phyloP scores from a whole-genome alignment of 2,113 vertebrate species.

The Ailuropoda melanoleuca region DNA sequence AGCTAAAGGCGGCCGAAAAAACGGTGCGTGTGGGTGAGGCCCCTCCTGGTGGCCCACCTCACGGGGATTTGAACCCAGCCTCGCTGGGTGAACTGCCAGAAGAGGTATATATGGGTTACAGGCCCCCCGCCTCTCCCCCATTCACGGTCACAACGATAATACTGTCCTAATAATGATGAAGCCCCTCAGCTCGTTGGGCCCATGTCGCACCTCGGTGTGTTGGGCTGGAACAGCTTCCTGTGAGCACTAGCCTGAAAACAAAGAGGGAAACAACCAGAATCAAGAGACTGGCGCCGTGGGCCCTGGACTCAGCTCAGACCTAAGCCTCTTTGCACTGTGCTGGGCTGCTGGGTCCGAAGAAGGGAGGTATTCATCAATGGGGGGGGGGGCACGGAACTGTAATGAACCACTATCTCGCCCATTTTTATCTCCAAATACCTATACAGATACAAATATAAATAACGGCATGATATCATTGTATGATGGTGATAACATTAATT shows the following conservation, averaged over 20 bases:
- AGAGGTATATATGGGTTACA: constrained; percentile 29
- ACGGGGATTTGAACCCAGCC: constrained; percentile 56
- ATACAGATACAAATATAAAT: background rate
- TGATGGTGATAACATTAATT: constrained; percentile 59
- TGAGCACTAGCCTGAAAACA: constrained; percentile 81
- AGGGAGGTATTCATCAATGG: background rate
- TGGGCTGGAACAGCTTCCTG: constrained; percentile 80
- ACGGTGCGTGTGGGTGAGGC: background rate
- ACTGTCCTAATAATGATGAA: background rate
- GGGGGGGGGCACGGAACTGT: background rate
- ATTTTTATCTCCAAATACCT: constrained; percentile 12
- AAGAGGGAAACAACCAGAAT: constrained; percentile 72
- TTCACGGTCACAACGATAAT: background rate
- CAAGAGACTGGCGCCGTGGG: constrained; percentile 27
- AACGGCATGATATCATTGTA: background rate
- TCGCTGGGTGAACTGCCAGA: background rate
- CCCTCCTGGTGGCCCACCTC: constrained; percentile 62
- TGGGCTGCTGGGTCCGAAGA: background rate
- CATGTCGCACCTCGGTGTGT: constrained; percentile 64
- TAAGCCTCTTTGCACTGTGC: background rate
- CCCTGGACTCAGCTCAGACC: background rate
- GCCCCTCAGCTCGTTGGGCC: constrained; percentile 55
- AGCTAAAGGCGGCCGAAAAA: constrained; percentile 57
- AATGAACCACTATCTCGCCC: constrained; percentile 27
- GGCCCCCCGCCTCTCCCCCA: constrained; percentile 52